Base-by-base conservation (phyloP, 2,888 invertebrate genomes). In the Leucophenga montana region DNA sequence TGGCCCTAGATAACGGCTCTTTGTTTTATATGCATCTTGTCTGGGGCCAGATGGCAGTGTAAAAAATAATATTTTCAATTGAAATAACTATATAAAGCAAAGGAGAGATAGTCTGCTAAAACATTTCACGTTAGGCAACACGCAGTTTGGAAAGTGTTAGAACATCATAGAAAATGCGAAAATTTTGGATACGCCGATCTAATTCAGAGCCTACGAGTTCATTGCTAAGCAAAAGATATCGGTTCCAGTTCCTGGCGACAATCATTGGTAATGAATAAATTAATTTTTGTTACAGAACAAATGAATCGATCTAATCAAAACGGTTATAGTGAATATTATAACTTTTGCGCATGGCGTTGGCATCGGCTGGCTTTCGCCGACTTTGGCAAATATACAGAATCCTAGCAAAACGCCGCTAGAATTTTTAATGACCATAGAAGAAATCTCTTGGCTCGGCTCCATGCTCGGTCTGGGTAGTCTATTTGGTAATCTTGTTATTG, bases 341-440 rank as follows among this genome's bases (percentile, higher is more conserved):
- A 79, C 85, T 3, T 81, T 88, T 66, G 79, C 84, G 0, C 88
- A 88, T 80, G 88, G 89, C 8, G 73, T 86, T 6, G 85, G 85
- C 0, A 54, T 86, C 13, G 89, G 88, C 11, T 89, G 89, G 88
- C 70, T 87, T 0, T 85, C 87, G 1, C 88, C 88, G 1, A 85
- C 86, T 0, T 71, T 88, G 1, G 77, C 78, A 1, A 82, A 83
- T 69, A 77, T 88, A 18, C 81, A 84, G 50, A 78, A 79, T 0
- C 8, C 71, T 0, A 75, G 78, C 8, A 39, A 39, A 8, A 73
- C 84, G 0, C 86, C 86, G 0, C 69, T 86, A 14, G 62, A 73
- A 4, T 85, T 86, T 69, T 18, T 65, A 0, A 75, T 85, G 1
- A 71, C 70, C 16, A 77, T 85, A 2, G 75, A 75, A 6, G 81